Percentiles rank a stretch among this genome's conserved stretches.
phyloP scores from a whole-genome alignment of 2,888 invertebrate genomes.

The Drosophila ustulata region DNA sequence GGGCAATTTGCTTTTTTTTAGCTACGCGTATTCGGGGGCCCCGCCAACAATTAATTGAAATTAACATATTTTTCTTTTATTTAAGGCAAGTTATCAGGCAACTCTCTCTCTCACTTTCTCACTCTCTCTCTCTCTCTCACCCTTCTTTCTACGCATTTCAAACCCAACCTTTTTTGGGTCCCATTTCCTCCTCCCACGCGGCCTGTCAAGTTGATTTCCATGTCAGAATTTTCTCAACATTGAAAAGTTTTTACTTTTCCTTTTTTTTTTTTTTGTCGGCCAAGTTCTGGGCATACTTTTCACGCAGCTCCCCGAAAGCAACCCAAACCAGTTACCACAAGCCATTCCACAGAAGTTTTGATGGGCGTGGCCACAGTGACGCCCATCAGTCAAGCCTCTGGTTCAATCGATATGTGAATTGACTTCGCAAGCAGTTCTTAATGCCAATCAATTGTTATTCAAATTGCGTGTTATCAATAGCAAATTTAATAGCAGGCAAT shows the following conservation, averaged over 20 bases:
- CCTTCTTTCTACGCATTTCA: neutral
- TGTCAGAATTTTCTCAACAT: slow-evolving; percentile 41
- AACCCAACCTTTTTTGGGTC: slow-evolving; percentile 13
- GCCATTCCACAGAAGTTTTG: slow-evolving; percentile 9
- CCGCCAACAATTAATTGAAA: slow-evolving; percentile 75
- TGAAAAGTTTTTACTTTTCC: slow-evolving; percentile 38
- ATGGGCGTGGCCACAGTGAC: slow-evolving; percentile 35
- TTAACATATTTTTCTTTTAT: slow-evolving; percentile 77
- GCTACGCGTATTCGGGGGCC: slow-evolving; percentile 23
- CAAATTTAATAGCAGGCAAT: neutral
- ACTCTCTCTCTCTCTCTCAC: neutral
- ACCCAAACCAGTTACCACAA: slow-evolving; percentile 6
- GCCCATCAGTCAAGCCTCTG: slow-evolving; percentile 33
- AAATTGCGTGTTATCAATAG: slow-evolving; percentile 6
- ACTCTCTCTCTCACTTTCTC: neutral
- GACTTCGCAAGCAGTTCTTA: slow-evolving; percentile 13
- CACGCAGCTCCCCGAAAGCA: slow-evolving; percentile 1
- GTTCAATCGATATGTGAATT: slow-evolving; percentile 2
- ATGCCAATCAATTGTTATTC: slow-evolving; percentile 6
- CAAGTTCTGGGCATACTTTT: slow-evolving; percentile 38
- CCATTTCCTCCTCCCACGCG: slow-evolving; percentile 5
- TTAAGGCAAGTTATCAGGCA: slow-evolving; percentile 62
- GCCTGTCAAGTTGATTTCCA: slow-evolving; percentile 60
- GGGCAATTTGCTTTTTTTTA: slow-evolving; percentile 40
- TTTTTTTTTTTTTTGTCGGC: slow-evolving; percentile 22